Percentiles rank a stretch among this genome's conserved stretches.
phyloP scores from a whole-genome alignment of 2,888 invertebrate genomes.

The Leptarthrus brevirostris region DNA sequence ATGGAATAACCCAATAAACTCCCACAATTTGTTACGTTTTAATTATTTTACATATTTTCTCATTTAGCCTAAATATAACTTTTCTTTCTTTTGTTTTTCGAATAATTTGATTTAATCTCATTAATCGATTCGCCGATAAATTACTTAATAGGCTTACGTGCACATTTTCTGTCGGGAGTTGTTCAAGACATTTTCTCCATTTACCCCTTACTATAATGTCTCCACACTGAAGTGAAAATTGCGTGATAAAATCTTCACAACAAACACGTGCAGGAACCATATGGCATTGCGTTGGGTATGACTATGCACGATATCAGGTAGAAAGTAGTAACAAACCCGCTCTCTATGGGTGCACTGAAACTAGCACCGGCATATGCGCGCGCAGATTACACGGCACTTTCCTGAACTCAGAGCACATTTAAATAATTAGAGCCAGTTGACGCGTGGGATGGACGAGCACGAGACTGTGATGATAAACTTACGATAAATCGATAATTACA shows the following conservation, averaged over 20 bases:
- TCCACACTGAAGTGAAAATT: slow-evolving; percentile 50
- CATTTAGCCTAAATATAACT: slow-evolving; percentile 32
- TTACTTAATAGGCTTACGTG: slow-evolving; percentile 49
- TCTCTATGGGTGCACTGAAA: background rate
- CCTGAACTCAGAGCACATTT: slow-evolving; percentile 48
- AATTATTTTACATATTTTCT: too few species aligned
- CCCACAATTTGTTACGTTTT: too few species aligned
- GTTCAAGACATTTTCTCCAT: slow-evolving; percentile 49
- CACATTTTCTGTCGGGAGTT: slow-evolving; percentile 45
- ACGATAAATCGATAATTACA: slow-evolving; percentile 55
- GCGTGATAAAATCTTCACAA: slow-evolving; percentile 54
- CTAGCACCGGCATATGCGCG: slow-evolving; percentile 44
- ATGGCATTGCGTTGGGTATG: slow-evolving; percentile 39
- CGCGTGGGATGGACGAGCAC: slow-evolving; percentile 54
- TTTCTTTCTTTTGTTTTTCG: slow-evolving; percentile 24
- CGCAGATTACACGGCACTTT: slow-evolving; percentile 38
- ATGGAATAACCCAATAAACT: too few species aligned
- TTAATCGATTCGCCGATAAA: slow-evolving; percentile 53
- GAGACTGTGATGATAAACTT: slow-evolving; percentile 52
- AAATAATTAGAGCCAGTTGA: slow-evolving; percentile 55
- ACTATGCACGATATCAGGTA: slow-evolving; percentile 47
- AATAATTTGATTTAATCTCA: slow-evolving; percentile 54
- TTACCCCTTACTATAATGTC: slow-evolving; percentile 8
- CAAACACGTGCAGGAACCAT: slow-evolving; percentile 53
- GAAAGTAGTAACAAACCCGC: slow-evolving; percentile 41